These are phyloP conservation scores for Hipparchia sbordonii DNA, from an alignment of 2,888 invertebrate genomes.

Conservation along the genomic window DNA sequence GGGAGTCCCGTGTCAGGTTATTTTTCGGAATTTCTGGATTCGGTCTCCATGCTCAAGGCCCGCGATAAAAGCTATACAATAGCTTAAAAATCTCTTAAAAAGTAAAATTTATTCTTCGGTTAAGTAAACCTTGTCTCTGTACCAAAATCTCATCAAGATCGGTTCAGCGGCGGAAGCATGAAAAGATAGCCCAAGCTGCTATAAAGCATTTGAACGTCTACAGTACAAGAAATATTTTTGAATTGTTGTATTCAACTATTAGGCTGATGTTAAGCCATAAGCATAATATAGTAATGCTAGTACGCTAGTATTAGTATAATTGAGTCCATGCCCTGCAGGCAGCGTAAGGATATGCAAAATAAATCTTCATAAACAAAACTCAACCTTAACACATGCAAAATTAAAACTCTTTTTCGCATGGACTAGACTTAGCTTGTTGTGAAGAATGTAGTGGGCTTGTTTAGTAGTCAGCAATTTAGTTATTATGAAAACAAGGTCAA, in stretches of 20 bases:
- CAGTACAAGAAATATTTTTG: not conserved
- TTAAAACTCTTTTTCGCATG: not conserved
- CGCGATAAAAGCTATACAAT: no score
- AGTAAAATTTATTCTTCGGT: no score
- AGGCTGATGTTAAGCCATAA: not conserved
- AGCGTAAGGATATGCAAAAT: not conserved
- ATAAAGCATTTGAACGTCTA: no score
- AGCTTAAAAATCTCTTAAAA: no score
- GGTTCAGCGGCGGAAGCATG: no score
- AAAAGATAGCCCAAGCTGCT: no score
- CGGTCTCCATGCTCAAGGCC: no score
- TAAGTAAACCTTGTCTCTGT: no score
- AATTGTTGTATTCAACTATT: not conserved
- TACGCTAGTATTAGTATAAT: not conserved
- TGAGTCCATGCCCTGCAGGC: slow-evolving; percentile 5
- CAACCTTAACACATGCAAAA: not conserved
- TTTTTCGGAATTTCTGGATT: no score
- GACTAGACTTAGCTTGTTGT: not conserved
- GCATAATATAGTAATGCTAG: not conserved
- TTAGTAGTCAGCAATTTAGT: slow-evolving; percentile 16
- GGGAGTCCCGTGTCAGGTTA: no score
- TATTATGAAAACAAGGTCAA: slow-evolving; percentile 18
- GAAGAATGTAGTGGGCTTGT: slow-evolving; percentile 12
- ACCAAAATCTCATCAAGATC: no score
- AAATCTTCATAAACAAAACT: not conserved